Conservation (phyloP, 2,888 invertebrate species). For the Torymus auratus region DNA sequence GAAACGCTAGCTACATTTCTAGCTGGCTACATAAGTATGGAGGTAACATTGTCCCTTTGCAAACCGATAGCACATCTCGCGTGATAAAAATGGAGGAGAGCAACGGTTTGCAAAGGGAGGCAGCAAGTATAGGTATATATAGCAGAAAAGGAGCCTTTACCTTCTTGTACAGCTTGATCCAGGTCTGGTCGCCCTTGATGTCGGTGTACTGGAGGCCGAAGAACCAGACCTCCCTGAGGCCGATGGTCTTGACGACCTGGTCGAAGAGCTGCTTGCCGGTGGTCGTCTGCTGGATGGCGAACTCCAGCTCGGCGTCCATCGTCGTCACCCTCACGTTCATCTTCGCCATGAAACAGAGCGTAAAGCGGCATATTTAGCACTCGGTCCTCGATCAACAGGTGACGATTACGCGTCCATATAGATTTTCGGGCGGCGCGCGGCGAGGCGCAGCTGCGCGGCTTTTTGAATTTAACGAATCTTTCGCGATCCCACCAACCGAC, state of each 20-base stretch:
- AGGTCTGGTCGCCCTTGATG: conserved; percentile 97
- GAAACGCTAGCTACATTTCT: too few species aligned
- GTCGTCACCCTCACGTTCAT: conserved; percentile 99
- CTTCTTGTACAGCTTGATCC: conserved; percentile 99
- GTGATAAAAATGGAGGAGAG: too few species aligned
- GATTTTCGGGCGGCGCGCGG: too few species aligned
- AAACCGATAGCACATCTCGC: too few species aligned
- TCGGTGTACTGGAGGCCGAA: conserved; percentile 99
- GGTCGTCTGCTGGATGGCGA: conserved; percentile 99
- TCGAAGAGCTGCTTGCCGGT: conserved; percentile 99
- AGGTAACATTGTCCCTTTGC: too few species aligned
- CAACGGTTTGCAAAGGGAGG: background rate
- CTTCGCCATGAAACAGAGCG: conserved; percentile 76
- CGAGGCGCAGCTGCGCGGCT: too few species aligned
- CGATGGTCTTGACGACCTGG: conserved; percentile 99
- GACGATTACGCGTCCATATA: background rate
- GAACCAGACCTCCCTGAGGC: conserved; percentile 99
- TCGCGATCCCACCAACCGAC: background rate
- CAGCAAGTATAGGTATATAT: background rate
- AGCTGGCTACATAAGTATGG: too few species aligned
- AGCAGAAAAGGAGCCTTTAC: conserved; percentile 79
- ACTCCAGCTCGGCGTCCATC: conserved; percentile 99
- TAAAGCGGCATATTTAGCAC: background rate
- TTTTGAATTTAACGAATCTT: conserved; percentile 16
- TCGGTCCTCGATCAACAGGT: background rate